Evolutionary conservation across 2,797 vertebrate species (phyloP), one percentile per base, ranked within the genome.

Genomic region (Synanceia verrucosa): DNA sequence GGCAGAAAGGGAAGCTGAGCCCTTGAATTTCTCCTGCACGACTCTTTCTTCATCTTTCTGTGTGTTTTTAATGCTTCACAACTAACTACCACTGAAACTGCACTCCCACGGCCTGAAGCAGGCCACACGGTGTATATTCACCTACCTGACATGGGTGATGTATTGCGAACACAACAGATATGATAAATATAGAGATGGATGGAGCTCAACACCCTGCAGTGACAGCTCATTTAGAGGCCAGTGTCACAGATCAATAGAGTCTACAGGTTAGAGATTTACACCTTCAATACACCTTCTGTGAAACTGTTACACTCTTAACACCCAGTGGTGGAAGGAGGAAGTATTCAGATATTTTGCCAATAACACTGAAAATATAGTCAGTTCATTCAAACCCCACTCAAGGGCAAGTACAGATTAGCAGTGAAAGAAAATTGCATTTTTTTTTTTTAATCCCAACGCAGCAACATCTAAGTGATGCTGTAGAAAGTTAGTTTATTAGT

Each of bases 261-360:
- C 78, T 71, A 62, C 56, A 72, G 73, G 65, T 71, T 47, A 13
- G 46, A 86, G 80, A 73, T 62, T 60, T 66, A 66, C 71, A 77
- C 65, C 41, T 71, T 73, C 33, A 76, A 1, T n/a, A 31, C 28
- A n/a, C 31, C 21, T 18, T 34, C 21, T 68, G 31, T 29, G 11
- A 47, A 60, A 11, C 48, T 63, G 26, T 13, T 28, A 60, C 46
- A 34, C 37, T 65, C 9, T 57, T 23, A 51, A 51, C 16, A 36
- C 34, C 28, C 37, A 44, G 36, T 2, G 18, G 6, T 41, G 23
- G 4, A 59, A 28, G 39, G 39, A 41, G n/a, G 7, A 56, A 21
- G 12, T 26, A 33, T 28, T 57, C 1, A 9, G 4, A 44, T 5
- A 2, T 57, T 29, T 51, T n/a, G 19, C 9, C n/a, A n/a, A n/a